Evolutionary conservation across 2,888 invertebrate species (phyloP).

Genomic region (Cheilosia soror): DNA sequence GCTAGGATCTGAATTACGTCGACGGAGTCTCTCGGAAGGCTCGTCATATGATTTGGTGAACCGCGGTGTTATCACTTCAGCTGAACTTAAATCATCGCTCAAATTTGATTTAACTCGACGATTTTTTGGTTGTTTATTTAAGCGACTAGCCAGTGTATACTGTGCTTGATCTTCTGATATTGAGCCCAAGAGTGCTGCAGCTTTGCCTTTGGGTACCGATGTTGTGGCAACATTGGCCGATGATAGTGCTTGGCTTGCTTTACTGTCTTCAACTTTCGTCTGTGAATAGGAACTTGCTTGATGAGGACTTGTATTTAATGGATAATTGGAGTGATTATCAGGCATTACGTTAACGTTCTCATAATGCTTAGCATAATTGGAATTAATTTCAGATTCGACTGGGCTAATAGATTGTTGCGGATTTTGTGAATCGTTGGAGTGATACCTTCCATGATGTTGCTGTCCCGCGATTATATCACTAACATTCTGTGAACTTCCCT

Average conservation of each 20-base stretch:
- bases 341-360: slow-evolving; percentile 69
- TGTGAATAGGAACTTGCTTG: slow-evolving; percentile 76
- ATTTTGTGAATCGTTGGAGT: slow-evolving; percentile 44
- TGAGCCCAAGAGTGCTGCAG: slow-evolving; percentile 78
- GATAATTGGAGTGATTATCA: slow-evolving; percentile 50
- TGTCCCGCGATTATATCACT: slow-evolving; percentile 24
- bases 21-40: slow-evolving; percentile 83
- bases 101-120: slow-evolving; percentile 77
- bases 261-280: slow-evolving; percentile 65
- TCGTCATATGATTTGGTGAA: slow-evolving; percentile 51
- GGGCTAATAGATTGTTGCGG: slow-evolving; percentile 19
- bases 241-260: slow-evolving; percentile 22
- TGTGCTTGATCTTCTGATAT: slow-evolving; percentile 77
- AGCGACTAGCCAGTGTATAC: slow-evolving; percentile 48
- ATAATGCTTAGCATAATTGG: slow-evolving; percentile 76
- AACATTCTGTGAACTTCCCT: slow-evolving; percentile 43
- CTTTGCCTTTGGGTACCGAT: slow-evolving; percentile 76
- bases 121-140: slow-evolving; percentile 69
- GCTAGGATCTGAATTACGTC: slow-evolving; percentile 90
- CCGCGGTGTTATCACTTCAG: slow-evolving; percentile 62
- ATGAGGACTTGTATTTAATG: slow-evolving; percentile 46
- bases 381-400: slow-evolving; percentile 77
- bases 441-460: slow-evolving; percentile 35
- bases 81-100: slow-evolving; percentile 76
- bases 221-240: slow-evolving; percentile 26